Evolutionary conservation across 2,888 invertebrate genomes (phyloP), one percentile per base, ranked within the genome.

Genomic region (Branchipolynoe longqiensis): DNA sequence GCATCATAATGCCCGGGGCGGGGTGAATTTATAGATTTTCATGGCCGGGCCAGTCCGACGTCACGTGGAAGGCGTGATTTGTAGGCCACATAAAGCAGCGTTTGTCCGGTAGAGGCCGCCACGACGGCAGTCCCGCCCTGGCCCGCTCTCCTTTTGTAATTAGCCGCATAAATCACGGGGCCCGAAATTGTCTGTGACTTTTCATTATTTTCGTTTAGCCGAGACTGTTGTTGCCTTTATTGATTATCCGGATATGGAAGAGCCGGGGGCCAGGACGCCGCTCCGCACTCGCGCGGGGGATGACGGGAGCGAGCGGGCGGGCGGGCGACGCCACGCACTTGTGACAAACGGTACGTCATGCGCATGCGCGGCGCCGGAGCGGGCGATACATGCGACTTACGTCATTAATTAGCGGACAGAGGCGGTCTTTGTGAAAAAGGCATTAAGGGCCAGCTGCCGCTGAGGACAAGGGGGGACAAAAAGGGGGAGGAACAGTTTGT

Each of bases 181-280:
- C 36, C 69, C 69, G 69, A 69, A 69, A 69, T 69, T 69, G 69
- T 69, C 69, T 69, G 69, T 69, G 69, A 69, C 69, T 69, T 69
- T 69, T 69, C 69, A 69, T 69, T 69, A 69, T 69, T 69, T 69
- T 38, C 69, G 69, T 69, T 69, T 69, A 69, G 69, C 69, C 33
- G 69, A 33, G 69, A 69, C 69, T 69, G 69, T 69, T 69, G 69
- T 69, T 69, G 69, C 69, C 69, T 69, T 69, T 69, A 69, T 69
- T 69, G 69, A 69, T 69, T 69, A 38, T 38, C 69, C 69, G 69
- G 69, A 69, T 69, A 38, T 33, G 18, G 69, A 38, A n/a, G n/a
- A n/a, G n/a, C n/a, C n/a, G n/a, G n/a, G n/a, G n/a, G n/a, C n/a
- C n/a, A n/a, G n/a, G n/a, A 38, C 33, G 69, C 69, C 33, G 36